Percentiles rank a stretch among this genome's conserved stretches.
Conservation (phyloP, 2,113 vertebrate species). For the Acrocephalus kingi region DNA sequence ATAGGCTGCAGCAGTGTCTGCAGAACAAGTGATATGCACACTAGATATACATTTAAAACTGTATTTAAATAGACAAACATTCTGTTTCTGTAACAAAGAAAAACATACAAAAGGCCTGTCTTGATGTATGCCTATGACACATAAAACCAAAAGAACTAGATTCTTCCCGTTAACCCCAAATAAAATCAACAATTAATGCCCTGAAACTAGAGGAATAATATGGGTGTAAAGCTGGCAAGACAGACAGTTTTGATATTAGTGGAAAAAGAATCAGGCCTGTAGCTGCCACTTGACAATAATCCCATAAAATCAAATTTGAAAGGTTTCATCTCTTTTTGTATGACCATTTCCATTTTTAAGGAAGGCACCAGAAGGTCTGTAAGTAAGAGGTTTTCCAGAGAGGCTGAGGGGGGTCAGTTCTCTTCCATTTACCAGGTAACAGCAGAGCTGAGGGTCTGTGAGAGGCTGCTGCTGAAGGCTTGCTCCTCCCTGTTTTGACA, state of each 20-base stretch:
- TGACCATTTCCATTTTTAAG: neutral
- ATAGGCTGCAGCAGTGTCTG: neutral
- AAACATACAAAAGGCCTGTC: neutral
- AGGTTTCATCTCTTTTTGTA: neutral
- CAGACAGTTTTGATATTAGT: neutral
- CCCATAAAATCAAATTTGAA: neutral
- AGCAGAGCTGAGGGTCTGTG: neutral
- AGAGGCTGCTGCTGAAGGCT: neutral
- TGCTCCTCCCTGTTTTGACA: slow-evolving; percentile 48
- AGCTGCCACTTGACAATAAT: neutral
- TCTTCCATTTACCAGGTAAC: neutral
- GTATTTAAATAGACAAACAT: neutral
- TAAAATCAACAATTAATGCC: neutral
- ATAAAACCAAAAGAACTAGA: neutral
- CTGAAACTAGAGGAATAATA: neutral
- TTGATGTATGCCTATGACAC: neutral
- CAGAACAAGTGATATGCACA: neutral
- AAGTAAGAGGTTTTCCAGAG: neutral
- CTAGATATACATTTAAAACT: neutral
- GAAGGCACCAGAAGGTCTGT: neutral
- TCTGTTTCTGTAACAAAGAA: neutral
- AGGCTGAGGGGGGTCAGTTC: neutral
- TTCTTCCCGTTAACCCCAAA: neutral
- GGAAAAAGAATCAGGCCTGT: neutral
- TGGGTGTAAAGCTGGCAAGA: neutral